Conservation (phyloP, 2,113 vertebrate genomes). For the Bettongia penicillata region DNA sequence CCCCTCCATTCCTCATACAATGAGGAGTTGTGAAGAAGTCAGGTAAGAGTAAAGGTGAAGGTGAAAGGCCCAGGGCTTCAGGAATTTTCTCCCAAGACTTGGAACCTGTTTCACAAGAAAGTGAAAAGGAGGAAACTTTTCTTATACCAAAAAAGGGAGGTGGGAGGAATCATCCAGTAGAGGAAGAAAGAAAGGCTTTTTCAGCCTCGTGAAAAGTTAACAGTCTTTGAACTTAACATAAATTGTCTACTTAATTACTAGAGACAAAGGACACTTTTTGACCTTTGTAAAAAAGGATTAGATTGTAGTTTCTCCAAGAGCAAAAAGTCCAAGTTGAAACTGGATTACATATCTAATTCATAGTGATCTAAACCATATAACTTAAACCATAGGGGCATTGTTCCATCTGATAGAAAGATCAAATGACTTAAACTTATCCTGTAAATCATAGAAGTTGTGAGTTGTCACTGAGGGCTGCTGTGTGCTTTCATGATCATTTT, state of each 20-base stretch:
- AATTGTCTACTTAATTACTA: neutral
- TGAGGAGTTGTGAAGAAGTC: neutral
- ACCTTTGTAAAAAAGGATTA: neutral
- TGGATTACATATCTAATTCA: neutral
- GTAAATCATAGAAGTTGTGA: neutral
- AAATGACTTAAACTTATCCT: conserved; percentile 1
- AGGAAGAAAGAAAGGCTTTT: neutral
- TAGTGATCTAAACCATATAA: neutral
- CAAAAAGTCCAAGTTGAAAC: neutral
- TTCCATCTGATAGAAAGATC: neutral
- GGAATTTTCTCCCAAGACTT: neutral
- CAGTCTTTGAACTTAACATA: neutral
- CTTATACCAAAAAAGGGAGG: too few species aligned
- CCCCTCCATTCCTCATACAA: neutral
- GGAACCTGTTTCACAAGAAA: neutral
- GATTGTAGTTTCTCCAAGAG: neutral
- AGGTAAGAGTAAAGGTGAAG: neutral
- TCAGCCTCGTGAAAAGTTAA: neutral
- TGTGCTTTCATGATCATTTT: neutral
- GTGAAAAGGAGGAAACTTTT: neutral
- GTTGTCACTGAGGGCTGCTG: neutral
- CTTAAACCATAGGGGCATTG: neutral
- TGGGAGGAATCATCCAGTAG: neutral
- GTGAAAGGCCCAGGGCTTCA: neutral
- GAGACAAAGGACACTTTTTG: neutral